Conservation (phyloP, 2,888 invertebrate genomes). For the Muscina levida region DNA sequence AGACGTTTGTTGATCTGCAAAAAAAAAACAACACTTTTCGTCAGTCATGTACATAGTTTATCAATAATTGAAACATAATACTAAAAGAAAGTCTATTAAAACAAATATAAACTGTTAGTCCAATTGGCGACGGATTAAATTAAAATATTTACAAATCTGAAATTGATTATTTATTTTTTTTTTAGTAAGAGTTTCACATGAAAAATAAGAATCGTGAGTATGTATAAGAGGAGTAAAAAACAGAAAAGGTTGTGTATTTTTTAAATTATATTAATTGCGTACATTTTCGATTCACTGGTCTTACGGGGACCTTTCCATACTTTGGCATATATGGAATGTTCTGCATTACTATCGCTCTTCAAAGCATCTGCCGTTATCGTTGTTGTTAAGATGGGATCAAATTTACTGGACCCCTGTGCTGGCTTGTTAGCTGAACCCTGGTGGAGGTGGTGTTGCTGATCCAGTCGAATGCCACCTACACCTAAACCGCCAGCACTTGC, state of each 20-base stretch:
- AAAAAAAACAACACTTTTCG: not conserved
- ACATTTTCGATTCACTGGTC: conserved; percentile 79
- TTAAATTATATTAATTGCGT: conserved; percentile 67
- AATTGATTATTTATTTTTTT: conserved; percentile 23
- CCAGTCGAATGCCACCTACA: conserved; percentile 1
- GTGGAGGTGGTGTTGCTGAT: conserved; percentile 29
- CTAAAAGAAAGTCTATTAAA: not conserved
- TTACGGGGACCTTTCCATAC: conserved; percentile 80
- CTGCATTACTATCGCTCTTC: conserved; percentile 72
- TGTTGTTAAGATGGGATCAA: conserved; percentile 63
- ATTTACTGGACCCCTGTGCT: conserved; percentile 45
- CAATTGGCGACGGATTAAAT: conserved; percentile 31
- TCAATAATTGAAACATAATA: conserved; percentile 58
- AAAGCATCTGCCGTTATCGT: conserved; percentile 66
- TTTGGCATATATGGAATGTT: conserved; percentile 79
- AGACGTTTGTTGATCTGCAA: conserved; percentile 65
- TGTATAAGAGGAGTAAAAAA: conserved; percentile 28
- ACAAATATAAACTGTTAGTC: not conserved
- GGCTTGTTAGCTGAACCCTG: conserved; percentile 34
- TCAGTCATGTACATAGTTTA: conserved; percentile 19
- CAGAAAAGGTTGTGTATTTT: conserved; percentile 12
- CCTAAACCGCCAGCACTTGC: conserved; percentile 73
- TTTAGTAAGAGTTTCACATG: conserved; percentile 11
- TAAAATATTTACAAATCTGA: conserved; percentile 40
- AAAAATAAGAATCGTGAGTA: not conserved